phyloP scores from a whole-genome alignment of 2,797 vertebrate genomes.

The Protonibea diacanthus region DNA sequence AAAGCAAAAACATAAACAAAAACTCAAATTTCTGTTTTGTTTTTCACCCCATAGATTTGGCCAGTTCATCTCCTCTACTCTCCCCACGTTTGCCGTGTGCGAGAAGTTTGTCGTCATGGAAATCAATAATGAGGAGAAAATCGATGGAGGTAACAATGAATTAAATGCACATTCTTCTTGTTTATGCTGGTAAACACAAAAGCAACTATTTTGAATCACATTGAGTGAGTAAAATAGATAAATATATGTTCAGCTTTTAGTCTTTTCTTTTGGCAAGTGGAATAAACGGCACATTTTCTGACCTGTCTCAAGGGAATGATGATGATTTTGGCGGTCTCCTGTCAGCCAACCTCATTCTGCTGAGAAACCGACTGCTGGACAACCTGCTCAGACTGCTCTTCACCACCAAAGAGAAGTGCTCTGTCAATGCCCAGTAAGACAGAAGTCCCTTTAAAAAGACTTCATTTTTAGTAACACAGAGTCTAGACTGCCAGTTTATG shows the following conservation, averaged over 20 bases:
- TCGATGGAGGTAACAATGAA: conserved; percentile 88
- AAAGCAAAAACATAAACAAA: neutral
- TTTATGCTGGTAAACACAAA: neutral
- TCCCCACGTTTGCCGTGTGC: conserved; percentile 97
- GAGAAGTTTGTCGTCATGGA: conserved; percentile 99
- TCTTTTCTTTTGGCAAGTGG: neutral
- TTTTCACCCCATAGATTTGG: conserved; percentile 88
- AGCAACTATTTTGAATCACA: neutral
- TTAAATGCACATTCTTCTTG: neutral
- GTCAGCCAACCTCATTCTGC: conserved; percentile 94
- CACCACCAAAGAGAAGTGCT: conserved; percentile 94
- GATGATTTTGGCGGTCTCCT: conserved; percentile 96
- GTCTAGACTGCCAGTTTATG: neutral
- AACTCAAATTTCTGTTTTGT: neutral
- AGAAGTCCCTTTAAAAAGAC: neutral
- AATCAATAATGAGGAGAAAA: conserved; percentile 94
- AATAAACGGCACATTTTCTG: neutral
- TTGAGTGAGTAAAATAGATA: neutral
- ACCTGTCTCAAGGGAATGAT: conserved; percentile 86
- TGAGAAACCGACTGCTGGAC: conserved; percentile 95
- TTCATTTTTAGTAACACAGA: neutral
- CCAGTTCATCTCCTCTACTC: conserved; percentile 97
- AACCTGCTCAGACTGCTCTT: conserved; percentile 95
- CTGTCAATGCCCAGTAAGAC: conserved; percentile 94
- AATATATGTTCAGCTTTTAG: neutral